Evolutionary conservation across 64 coral and sea anemone species (phyloP).

Genomic region (Stichodactyla mertensii): DNA sequence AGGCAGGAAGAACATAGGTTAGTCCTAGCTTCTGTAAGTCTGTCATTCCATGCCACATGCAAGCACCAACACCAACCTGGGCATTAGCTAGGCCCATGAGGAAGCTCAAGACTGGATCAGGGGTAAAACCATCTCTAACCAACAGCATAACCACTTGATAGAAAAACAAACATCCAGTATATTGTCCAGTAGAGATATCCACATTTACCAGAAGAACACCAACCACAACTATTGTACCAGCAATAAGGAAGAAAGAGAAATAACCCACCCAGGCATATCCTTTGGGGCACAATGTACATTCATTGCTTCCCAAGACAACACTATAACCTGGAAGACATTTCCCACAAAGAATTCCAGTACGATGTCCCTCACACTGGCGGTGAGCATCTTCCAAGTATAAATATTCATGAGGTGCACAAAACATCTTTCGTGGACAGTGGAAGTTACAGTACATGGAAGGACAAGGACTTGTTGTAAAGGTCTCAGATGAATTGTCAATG

Average conservation of each 20-base stretch:
- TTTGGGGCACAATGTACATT: constrained; percentile 4
- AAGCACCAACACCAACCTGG: constrained; percentile 44
- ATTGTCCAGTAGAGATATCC: constrained; percentile 45
- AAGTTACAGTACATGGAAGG: constrained; percentile 37
- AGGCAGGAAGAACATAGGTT: constrained; percentile 42
- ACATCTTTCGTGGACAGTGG: neutral
- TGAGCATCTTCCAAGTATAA: constrained; percentile 11
- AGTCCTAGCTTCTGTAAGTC: constrained; percentile 43
- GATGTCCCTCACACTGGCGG: constrained; percentile 23
- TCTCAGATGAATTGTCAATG: neutral
- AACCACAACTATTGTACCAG: constrained; percentile 20
- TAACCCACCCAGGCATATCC: constrained; percentile 26
- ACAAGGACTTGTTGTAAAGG: constrained; percentile 35
- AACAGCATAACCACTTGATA: constrained; percentile 42
- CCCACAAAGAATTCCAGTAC: constrained; percentile 42
- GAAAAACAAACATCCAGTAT: constrained; percentile 38
- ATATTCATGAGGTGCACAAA: constrained; percentile 48
- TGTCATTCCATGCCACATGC: constrained; percentile 57
- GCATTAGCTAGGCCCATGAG: constrained; percentile 44
- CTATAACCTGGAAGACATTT: constrained; percentile 31
- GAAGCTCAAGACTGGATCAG: constrained; percentile 32
- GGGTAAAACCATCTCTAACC: constrained; percentile 30
- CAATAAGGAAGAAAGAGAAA: constrained; percentile 21
- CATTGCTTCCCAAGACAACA: constrained; percentile 33
- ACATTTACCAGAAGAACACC: constrained; percentile 34